These are phyloP conservation scores for Onychostruthus taczanowskii DNA, from an alignment of 2,113 vertebrate genomes.

Conservation along the genomic window DNA sequence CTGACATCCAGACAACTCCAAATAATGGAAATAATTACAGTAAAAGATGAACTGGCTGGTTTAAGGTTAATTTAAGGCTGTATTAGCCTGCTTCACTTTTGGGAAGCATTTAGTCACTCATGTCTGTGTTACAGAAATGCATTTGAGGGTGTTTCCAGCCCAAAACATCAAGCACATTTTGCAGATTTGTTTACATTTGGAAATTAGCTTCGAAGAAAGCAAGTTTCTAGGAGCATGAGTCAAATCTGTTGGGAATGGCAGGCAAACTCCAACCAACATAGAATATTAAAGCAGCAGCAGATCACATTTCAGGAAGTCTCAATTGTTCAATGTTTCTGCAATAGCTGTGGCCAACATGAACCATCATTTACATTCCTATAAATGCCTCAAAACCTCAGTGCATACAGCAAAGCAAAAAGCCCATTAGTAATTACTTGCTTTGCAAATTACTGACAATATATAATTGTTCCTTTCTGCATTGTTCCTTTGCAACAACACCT, in stretches of 20 bases:
- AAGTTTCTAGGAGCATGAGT: slow-evolving; percentile 48
- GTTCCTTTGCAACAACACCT: neutral
- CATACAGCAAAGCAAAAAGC: neutral
- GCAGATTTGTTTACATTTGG: slow-evolving; percentile 15
- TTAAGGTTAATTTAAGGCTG: neutral
- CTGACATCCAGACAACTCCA: neutral
- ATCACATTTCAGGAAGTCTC: slow-evolving; percentile 15
- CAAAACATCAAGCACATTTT: neutral
- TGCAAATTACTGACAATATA: neutral
- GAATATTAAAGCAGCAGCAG: neutral
- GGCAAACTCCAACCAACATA: neutral
- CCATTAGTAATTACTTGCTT: neutral
- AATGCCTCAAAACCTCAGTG: neutral
- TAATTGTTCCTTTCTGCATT: neutral
- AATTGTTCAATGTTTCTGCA: neutral
- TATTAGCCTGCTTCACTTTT: neutral
- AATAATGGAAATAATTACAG: neutral
- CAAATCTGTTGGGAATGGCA: slow-evolving; percentile 1
- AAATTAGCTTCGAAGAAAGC: slow-evolving; percentile 30
- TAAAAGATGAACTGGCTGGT: neutral
- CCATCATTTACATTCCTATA: neutral
- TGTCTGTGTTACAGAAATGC: neutral
- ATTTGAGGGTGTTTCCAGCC: neutral
- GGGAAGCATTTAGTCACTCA: neutral
- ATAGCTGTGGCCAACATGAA: neutral